Evolutionary conservation across 2,888 invertebrate species (phyloP).

Genomic region (Lordiphosa andalusiaca): DNA sequence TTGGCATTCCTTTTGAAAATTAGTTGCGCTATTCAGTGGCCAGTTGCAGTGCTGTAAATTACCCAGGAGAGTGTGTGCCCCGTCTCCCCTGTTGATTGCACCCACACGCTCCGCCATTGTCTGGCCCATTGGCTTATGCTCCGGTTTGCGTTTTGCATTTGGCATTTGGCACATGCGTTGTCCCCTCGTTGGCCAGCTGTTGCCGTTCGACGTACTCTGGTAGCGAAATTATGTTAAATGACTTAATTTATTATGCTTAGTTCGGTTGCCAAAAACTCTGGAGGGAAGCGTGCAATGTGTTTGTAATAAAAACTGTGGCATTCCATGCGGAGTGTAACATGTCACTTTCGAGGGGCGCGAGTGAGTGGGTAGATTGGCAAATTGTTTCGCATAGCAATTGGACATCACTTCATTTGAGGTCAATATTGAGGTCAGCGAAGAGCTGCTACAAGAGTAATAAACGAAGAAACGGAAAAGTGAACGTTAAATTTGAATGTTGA

Average conservation of each 20-base stretch:
- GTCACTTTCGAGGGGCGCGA: constrained; percentile 20
- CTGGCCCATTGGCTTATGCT: constrained; percentile 39
- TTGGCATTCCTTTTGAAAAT: constrained; percentile 69
- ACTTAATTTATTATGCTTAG: constrained; percentile 70
- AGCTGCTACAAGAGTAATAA: too few relatives aligned
- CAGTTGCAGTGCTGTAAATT: constrained; percentile 50
- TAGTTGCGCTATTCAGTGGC: constrained; percentile 71
- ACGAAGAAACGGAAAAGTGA: too few relatives aligned
- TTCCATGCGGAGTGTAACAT: constrained; percentile 33
- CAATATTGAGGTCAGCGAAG: too few relatives aligned
- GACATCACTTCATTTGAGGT: too few relatives aligned
- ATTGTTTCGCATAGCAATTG: too few relatives aligned
- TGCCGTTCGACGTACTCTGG: constrained; percentile 41
- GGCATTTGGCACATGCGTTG: constrained; percentile 65
- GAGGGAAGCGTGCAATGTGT: constrained; percentile 42
- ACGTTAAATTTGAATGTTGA: too few relatives aligned
- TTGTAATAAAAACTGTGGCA: constrained; percentile 44
- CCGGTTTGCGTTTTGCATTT: constrained; percentile 22
- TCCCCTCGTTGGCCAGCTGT: constrained; percentile 71
- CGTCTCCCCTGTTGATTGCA: constrained; percentile 54
- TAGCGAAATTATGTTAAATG: constrained; percentile 75
- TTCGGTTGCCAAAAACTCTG: constrained; percentile 51
- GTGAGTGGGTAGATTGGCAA: background rate
- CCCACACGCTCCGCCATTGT: constrained; percentile 62
- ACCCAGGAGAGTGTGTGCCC: constrained; percentile 23